phyloP scores from a whole-genome alignment of 2,888 invertebrate genomes.

The Apoderus coryli region DNA sequence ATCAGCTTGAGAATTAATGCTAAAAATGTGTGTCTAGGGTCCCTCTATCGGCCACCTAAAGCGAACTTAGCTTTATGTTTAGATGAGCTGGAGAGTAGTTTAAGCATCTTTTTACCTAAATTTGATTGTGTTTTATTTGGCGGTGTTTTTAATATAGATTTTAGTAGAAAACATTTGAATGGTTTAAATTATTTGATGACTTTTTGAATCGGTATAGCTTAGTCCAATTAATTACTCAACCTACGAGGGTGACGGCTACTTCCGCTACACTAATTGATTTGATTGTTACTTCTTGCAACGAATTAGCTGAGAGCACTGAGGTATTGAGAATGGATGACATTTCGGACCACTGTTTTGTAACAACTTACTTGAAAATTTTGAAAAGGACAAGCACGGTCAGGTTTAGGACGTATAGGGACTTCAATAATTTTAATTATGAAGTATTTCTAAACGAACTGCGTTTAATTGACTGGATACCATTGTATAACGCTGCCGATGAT shows the following conservation, averaged over 20 bases:
- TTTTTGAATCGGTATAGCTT: constrained; percentile 4
- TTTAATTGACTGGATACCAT: constrained; percentile 3
- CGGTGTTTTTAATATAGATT: constrained; percentile 7
- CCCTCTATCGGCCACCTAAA: too few relatives aligned
- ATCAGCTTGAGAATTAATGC: too few relatives aligned
- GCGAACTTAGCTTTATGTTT: too few relatives aligned
- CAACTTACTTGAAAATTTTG: constrained; percentile 4
- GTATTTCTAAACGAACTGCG: not conserved
- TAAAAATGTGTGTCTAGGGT: too few relatives aligned
- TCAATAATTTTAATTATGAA: not conserved
- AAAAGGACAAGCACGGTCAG: constrained; percentile 5
- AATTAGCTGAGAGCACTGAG: not conserved
- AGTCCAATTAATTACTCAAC: constrained; percentile 5
- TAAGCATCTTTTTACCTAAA: too few relatives aligned
- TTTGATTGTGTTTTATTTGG: not conserved
- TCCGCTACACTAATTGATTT: not conserved
- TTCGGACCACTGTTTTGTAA: constrained; percentile 5
- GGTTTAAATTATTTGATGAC: constrained; percentile 4
- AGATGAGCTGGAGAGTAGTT: too few relatives aligned
- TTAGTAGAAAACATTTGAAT: constrained; percentile 2
- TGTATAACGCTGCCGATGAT: constrained; percentile 3
- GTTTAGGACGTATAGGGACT: not conserved
- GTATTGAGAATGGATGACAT: not conserved
- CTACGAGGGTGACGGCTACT: constrained; percentile 1
- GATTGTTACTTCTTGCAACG: constrained; percentile 6